A percentile compares a stretch with the other conserved stretches of the same genome.
Evolutionary conservation across 2,888 invertebrate genomes (phyloP).

Genomic region (Drosophila crucigera): DNA sequence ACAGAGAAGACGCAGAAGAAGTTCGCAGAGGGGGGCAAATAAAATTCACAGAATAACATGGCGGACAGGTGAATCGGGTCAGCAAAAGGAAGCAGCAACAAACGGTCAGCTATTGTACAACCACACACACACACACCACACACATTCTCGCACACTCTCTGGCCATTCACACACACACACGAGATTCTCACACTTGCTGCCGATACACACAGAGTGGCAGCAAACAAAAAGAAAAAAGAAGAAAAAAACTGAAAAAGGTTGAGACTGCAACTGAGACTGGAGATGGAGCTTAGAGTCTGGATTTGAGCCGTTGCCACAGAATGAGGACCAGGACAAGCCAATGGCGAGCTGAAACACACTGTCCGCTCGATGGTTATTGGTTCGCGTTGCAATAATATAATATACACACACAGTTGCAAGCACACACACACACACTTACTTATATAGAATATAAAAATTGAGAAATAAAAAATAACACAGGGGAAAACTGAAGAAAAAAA

Average conservation of each 20-base stretch:
- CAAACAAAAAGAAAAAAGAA: not conserved
- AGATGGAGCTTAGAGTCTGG: conserved; percentile 44
- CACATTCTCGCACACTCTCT: not conserved
- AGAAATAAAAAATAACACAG: conserved; percentile 68
- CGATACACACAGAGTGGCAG: conserved; percentile 5
- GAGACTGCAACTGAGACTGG: conserved; percentile 21
- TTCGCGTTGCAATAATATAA: conserved; percentile 83
- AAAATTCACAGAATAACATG: conserved; percentile 42
- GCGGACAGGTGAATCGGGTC: conserved; percentile 77
- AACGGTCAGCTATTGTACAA: conserved; percentile 56
- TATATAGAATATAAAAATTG: conserved; percentile 72
- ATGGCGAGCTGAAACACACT: conserved; percentile 80
- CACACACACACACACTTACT: conserved; percentile 35
- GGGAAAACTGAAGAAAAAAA: too few relatives aligned
- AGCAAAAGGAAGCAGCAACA: conserved; percentile 39
- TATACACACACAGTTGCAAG: conserved; percentile 64
- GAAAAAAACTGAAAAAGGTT: not conserved
- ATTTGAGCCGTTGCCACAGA: conserved; percentile 28
- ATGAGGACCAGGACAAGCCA: conserved; percentile 63
- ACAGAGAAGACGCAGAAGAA: conserved; percentile 47
- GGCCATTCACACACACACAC: not conserved
- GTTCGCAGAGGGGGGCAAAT: conserved; percentile 8
- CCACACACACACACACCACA: conserved; percentile 4
- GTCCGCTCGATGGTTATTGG: conserved; percentile 84
- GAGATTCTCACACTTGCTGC: conserved; percentile 3